Conservation (phyloP, 1,140 invertebrate genomes). For the Bombus difficillimus region DNA sequence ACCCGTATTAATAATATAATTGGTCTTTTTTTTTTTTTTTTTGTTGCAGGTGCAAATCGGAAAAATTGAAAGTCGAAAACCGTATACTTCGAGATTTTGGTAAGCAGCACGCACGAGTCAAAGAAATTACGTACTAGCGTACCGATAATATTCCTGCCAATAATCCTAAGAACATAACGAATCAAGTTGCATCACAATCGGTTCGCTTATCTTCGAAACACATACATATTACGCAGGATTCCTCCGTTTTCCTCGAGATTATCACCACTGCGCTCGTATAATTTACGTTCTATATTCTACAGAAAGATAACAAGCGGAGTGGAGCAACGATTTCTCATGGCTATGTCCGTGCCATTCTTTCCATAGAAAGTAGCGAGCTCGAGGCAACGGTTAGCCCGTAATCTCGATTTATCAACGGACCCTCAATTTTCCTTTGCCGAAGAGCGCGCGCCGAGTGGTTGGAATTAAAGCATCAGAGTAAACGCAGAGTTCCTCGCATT, state of each 20-base stretch:
- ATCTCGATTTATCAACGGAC: slow-evolving; percentile 37
- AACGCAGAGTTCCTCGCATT: slow-evolving; percentile 36
- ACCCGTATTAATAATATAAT: not conserved
- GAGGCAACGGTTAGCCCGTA: not conserved
- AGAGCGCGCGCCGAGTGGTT: not conserved
- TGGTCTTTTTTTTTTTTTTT: not conserved
- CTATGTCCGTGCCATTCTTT: slow-evolving; percentile 4
- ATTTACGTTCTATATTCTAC: not conserved
- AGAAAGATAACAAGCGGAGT: not conserved
- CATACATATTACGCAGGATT: not conserved
- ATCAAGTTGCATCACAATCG: not conserved
- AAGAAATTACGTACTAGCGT: not conserved
- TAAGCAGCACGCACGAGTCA: not conserved
- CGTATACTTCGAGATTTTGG: not conserved
- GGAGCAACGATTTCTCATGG: not conserved
- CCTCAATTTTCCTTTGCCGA: slow-evolving; percentile 27
- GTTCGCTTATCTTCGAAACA: not conserved
- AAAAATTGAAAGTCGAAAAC: not conserved
- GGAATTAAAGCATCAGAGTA: slow-evolving; percentile 43
- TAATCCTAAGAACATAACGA: too few species aligned
- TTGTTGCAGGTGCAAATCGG: not conserved
- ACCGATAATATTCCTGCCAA: too few species aligned
- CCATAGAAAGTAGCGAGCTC: not conserved
- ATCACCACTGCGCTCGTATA: not conserved
- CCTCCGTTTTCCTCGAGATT: not conserved